Percentiles rank a stretch among this genome's conserved stretches.
phyloP scores from a whole-genome alignment of 2,113 vertebrate species.

The Meriones unguiculatus region DNA sequence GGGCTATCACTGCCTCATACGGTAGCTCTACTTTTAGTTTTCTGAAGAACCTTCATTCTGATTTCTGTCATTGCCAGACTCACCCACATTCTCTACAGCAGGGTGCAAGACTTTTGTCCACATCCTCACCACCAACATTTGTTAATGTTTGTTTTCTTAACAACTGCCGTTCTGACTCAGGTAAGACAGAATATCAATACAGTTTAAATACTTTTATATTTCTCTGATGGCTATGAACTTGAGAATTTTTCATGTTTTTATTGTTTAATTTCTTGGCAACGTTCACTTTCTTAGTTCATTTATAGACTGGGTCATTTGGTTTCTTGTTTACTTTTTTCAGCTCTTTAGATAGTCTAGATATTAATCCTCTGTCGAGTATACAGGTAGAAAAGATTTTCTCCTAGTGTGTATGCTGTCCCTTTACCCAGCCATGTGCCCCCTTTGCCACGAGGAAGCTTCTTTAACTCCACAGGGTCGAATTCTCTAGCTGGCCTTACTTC shows the following conservation, averaged over 20 bases:
- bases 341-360: background rate
- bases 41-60: background rate
- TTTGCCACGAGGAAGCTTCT: background rate
- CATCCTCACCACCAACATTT: background rate
- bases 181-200: background rate
- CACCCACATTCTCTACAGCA: background rate
- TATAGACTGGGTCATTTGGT: background rate
- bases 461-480: background rate
- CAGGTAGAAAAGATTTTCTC: background rate
- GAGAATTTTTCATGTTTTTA: background rate
- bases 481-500: background rate
- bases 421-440: background rate
- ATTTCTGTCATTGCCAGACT: background rate
- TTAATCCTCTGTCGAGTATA: background rate
- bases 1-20: background rate
- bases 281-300: background rate
- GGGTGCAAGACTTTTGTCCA: background rate
- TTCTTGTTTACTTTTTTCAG: background rate
- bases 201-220: background rate
- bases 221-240: background rate
- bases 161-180: background rate
- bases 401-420: background rate
- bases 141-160: background rate
- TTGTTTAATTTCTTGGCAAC: background rate
- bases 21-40: background rate